A percentile compares a stretch with the other conserved stretches of the same genome.
phyloP scores from a whole-genome alignment of 2,113 vertebrate genomes.

The Leptocoma aspasia region DNA sequence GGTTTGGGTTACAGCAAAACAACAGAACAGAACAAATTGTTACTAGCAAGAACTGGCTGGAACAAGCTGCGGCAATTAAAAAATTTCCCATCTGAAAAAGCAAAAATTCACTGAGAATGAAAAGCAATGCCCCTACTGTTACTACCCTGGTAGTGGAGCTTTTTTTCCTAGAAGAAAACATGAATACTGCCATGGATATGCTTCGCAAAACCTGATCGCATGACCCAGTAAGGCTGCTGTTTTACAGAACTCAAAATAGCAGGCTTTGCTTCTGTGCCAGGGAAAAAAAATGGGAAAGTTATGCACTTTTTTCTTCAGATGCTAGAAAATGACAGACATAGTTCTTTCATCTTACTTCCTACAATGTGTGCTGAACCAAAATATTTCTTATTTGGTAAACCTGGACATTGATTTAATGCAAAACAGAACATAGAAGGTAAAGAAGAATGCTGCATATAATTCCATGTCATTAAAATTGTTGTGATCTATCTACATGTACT shows the following conservation, averaged over 20 bases:
- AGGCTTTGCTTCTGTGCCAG: neutral
- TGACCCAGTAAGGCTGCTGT: neutral
- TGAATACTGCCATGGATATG: neutral
- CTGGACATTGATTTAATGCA: neutral
- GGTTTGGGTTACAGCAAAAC: conserved; percentile 25
- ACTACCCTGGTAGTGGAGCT: neutral
- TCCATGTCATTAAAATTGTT: neutral
- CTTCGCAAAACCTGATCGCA: neutral
- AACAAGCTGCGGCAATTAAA: neutral
- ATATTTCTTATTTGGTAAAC: neutral
- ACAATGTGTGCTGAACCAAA: neutral
- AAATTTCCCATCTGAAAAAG: conserved; percentile 11
- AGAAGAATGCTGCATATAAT: neutral
- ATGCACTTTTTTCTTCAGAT: neutral
- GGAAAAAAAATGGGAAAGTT: neutral
- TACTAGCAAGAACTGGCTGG: conserved; percentile 30
- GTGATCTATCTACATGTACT: fast-evolving
- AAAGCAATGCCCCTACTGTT: neutral
- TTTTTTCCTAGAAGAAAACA: neutral
- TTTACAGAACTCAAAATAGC: neutral
- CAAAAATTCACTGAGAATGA: neutral
- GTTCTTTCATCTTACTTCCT: neutral
- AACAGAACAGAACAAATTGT: conserved; percentile 41
- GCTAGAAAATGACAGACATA: neutral
- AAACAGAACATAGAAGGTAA: neutral